phyloP scores from a whole-genome alignment of 2,888 invertebrate species.

The Eretmocerus hayati region DNA sequence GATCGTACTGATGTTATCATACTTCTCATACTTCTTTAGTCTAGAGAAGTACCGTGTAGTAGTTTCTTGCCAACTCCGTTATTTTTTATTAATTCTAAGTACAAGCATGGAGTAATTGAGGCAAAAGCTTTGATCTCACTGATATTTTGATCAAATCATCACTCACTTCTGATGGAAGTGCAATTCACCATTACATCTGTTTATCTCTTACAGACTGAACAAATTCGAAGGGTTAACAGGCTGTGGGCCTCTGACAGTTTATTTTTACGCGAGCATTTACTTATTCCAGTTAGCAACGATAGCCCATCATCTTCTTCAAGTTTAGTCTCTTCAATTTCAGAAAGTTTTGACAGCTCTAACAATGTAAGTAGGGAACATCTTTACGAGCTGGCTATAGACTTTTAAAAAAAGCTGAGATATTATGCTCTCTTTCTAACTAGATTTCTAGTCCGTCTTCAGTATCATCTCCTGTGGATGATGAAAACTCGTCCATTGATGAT shows the following conservation, averaged over 20 bases:
- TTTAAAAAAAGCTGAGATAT: slow-evolving; percentile 7
- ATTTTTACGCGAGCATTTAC: slow-evolving; percentile 79
- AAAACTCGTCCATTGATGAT: slow-evolving; percentile 69
- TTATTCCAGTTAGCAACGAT: slow-evolving; percentile 73
- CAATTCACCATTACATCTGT: no score
- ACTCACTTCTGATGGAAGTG: no score
- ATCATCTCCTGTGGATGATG: slow-evolving; percentile 53
- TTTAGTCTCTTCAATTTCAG: slow-evolving; percentile 25
- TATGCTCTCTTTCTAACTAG: slow-evolving; percentile 19
- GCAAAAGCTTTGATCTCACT: no score
- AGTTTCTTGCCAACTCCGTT: no score
- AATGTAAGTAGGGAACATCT: no score
- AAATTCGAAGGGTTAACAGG: slow-evolving; percentile 83
- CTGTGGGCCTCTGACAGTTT: slow-evolving; percentile 90
- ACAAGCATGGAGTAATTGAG: no score
- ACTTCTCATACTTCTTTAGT: no score
- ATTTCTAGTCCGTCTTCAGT: slow-evolving; percentile 37
- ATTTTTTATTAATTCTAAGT: no score
- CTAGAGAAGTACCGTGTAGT: no score
- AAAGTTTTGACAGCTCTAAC: slow-evolving; percentile 20
- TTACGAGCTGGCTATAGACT: no score
- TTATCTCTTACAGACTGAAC: slow-evolving; percentile 89
- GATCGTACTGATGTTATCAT: no score
- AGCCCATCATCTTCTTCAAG: slow-evolving; percentile 48
- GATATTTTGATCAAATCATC: no score